Conservation (phyloP, 1,140 invertebrate species). For the Drosophila virilis region DNA sequence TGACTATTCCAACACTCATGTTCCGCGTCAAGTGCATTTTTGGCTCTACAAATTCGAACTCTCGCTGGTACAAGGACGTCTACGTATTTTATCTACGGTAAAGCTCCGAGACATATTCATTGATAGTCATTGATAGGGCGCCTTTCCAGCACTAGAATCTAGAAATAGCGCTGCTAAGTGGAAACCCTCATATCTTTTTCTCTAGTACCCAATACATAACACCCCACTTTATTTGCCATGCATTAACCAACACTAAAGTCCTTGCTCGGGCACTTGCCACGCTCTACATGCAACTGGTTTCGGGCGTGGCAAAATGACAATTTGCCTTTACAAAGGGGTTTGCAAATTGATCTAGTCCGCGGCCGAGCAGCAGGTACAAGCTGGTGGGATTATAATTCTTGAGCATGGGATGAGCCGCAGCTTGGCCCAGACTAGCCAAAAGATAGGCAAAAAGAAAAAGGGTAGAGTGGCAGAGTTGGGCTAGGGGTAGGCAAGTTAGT, state of each 20-base stretch:
- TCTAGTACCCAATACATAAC: too few relatives aligned
- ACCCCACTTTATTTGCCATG: too few relatives aligned
- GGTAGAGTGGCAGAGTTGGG: slow-evolving; percentile 28
- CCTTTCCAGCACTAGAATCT: too few relatives aligned
- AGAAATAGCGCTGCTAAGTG: too few relatives aligned
- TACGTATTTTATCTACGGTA: too few relatives aligned
- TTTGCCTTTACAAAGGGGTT: slow-evolving; percentile 60
- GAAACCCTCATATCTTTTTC: too few relatives aligned
- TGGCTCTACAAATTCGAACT: too few relatives aligned
- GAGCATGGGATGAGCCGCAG: slow-evolving; percentile 62
- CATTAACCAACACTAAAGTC: background rate
- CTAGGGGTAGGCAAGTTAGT: slow-evolving; percentile 69
- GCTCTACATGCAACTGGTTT: too few relatives aligned
- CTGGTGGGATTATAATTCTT: slow-evolving; percentile 71
- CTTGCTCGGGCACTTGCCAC: background rate
- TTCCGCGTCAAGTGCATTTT: background rate
- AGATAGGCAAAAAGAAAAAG: slow-evolving; percentile 36
- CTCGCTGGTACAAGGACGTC: too few relatives aligned
- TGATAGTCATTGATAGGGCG: background rate
- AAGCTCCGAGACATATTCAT: background rate
- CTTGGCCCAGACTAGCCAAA: slow-evolving; percentile 26
- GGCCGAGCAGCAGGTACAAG: slow-evolving; percentile 43
- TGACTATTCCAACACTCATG: background rate
- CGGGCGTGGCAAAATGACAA: slow-evolving; percentile 46
- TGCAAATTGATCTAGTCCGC: slow-evolving; percentile 57